Percentiles rank a stretch among this genome's conserved stretches.
phyloP scores from a whole-genome alignment of 1,140 invertebrate genomes.

The Aphelinus certus region DNA sequence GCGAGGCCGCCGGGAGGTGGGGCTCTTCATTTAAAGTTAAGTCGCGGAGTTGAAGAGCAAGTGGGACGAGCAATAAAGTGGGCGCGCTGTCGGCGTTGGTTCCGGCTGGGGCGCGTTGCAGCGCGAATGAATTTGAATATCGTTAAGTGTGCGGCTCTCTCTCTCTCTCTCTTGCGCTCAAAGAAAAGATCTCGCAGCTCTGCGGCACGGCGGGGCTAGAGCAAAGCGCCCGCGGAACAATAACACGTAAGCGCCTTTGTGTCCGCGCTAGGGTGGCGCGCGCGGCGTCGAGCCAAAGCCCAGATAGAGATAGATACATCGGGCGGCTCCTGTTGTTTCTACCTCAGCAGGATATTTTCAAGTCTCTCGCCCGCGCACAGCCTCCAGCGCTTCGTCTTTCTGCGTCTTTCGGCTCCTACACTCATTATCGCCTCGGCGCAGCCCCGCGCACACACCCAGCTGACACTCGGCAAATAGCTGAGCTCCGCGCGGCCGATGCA shows the following conservation, averaged over 20 bases:
- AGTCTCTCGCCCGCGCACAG: neutral
- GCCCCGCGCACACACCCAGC: too few relatives aligned
- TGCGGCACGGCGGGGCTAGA: neutral
- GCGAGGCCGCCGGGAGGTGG: too few relatives aligned
- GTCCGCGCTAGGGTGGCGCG: constrained; percentile 5
- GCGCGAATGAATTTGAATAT: constrained; percentile 15
- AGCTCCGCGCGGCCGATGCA: too few relatives aligned
- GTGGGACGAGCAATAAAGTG: too few relatives aligned
- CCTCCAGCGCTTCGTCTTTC: too few relatives aligned
- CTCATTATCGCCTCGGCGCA: constrained; percentile 4
- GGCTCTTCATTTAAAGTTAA: too few relatives aligned
- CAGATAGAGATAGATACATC: constrained; percentile 3
- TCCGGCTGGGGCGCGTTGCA: too few relatives aligned
- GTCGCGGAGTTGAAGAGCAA: too few relatives aligned
- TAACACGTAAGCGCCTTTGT: constrained; percentile 28
- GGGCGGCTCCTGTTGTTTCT: constrained; percentile 31
- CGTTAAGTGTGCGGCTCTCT: neutral
- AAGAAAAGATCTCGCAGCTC: constrained; percentile 31
- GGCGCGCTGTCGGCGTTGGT: too few relatives aligned
- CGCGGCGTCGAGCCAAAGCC: neutral
- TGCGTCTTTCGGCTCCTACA: neutral
- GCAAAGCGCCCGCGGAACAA: constrained; percentile 19
- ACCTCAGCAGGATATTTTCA: constrained; percentile 25
- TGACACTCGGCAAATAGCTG: too few relatives aligned
- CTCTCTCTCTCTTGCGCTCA: neutral